phyloP scores from a whole-genome alignment of 1,140 invertebrate genomes.

The Lepidurus couesii region DNA sequence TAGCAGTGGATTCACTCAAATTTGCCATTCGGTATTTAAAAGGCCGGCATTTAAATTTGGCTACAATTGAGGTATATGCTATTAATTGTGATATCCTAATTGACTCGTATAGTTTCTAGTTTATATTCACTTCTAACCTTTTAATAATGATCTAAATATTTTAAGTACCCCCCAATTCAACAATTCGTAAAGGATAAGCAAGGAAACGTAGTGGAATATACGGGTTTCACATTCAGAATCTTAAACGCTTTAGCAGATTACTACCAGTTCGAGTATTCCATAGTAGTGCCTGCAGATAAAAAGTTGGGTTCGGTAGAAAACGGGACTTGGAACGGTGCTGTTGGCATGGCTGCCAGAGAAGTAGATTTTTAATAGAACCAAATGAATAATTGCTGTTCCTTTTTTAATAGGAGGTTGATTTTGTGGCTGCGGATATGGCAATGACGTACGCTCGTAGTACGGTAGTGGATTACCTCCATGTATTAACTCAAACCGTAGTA shows the following conservation, averaged over 20 bases:
- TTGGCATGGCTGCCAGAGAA: not conserved
- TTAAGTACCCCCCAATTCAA: not conserved
- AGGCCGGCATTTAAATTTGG: not conserved
- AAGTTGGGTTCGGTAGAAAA: not conserved
- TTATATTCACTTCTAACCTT: not conserved
- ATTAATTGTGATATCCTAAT: not conserved
- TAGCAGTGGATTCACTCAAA: not conserved
- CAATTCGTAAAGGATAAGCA: not conserved
- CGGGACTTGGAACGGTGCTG: not conserved
- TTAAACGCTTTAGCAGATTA: not conserved
- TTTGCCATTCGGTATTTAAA: not conserved
- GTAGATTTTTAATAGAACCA: not conserved
- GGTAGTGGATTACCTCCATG: not conserved
- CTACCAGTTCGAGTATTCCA: not conserved
- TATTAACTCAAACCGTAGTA: conserved; percentile 4
- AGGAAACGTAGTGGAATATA: not conserved
- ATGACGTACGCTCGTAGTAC: not conserved
- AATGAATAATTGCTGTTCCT: not conserved
- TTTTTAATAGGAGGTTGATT: not conserved
- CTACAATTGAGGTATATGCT: not conserved
- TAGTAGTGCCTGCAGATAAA: not conserved
- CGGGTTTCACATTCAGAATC: not conserved
- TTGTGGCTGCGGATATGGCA: not conserved
- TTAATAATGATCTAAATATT: not conserved
- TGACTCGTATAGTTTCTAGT: not conserved